phyloP scores from a whole-genome alignment of 2,888 invertebrate genomes.

The Syrista parreyssii region DNA sequence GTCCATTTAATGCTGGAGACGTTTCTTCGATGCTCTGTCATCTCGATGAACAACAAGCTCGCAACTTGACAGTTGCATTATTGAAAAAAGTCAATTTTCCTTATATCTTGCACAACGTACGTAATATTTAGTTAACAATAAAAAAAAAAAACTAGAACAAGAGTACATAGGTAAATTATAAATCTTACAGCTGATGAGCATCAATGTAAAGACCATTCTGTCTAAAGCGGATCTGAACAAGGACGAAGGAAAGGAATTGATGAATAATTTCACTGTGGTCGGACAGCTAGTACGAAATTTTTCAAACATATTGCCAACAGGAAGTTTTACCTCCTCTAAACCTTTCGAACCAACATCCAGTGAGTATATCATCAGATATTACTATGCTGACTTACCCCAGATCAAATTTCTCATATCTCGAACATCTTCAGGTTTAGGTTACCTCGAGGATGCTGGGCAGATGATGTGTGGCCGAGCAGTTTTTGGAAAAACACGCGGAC shows the following conservation, averaged over 20 bases:
- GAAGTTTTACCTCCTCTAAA: neutral
- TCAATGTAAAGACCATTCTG: slow-evolving; percentile 67
- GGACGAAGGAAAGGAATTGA: slow-evolving; percentile 65
- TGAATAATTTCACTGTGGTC: slow-evolving; percentile 65
- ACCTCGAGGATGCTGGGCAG: slow-evolving; percentile 71
- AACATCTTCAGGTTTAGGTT: slow-evolving; percentile 60
- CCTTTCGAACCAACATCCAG: neutral
- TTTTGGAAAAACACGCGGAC: slow-evolving; percentile 59
- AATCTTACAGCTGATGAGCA: slow-evolving; percentile 64
- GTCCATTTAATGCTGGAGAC: slow-evolving; percentile 44
- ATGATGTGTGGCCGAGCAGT: slow-evolving; percentile 74
- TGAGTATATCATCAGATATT: neutral
- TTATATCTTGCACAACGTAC: slow-evolving; percentile 54
- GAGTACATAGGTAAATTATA: neutral
- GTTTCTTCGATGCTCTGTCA: slow-evolving; percentile 68
- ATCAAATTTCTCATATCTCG: neutral
- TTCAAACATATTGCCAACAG: slow-evolving; percentile 51
- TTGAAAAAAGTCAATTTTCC: slow-evolving; percentile 66
- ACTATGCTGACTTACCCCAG: neutral
- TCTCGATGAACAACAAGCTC: slow-evolving; percentile 63
- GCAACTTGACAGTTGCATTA: slow-evolving; percentile 64
- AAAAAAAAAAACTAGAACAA: neutral
- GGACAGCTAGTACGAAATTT: slow-evolving; percentile 66
- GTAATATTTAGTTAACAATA: slow-evolving; percentile 2
- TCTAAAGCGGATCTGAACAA: slow-evolving; percentile 67